phyloP scores from a whole-genome alignment of 2,113 vertebrate genomes.

The Vulpes lagopus region DNA sequence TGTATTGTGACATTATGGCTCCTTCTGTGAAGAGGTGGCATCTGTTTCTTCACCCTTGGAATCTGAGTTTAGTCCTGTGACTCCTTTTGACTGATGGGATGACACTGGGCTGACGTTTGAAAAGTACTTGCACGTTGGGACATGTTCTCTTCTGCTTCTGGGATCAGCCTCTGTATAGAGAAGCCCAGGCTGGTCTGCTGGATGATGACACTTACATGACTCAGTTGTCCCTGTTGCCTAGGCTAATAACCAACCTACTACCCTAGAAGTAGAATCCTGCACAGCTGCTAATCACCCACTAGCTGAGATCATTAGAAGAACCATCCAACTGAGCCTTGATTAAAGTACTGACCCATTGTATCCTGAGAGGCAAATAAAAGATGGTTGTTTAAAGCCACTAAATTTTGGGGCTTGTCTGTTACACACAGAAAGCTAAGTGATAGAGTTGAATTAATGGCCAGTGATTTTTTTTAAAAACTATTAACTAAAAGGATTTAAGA shows the following conservation, averaged over 20 bases:
- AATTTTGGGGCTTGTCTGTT: not conserved
- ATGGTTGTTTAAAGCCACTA: not conserved
- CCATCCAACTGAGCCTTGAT: not conserved
- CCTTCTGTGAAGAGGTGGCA: not conserved
- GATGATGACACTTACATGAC: not conserved
- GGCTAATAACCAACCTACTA: not conserved
- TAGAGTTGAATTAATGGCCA: not conserved
- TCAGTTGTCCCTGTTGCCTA: not conserved
- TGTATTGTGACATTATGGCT: no score
- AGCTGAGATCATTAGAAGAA: not conserved
- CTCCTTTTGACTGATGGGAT: not conserved
- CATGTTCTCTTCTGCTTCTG: not conserved
- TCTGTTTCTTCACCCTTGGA: not conserved
- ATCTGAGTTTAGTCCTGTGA: not conserved
- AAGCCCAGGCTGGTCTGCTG: not conserved
- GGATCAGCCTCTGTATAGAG: not conserved
- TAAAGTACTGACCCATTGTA: not conserved
- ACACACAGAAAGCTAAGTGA: not conserved
- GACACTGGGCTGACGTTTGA: not conserved
- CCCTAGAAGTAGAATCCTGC: not conserved
- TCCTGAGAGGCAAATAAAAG: not conserved
- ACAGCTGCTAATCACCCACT: not conserved
- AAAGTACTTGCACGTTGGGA: not conserved
- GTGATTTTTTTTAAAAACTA: not conserved
- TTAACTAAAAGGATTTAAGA: slow-evolving; percentile 21